Evolutionary conservation across 2,113 vertebrate species (phyloP).

Genomic region (Penelope pileata): DNA sequence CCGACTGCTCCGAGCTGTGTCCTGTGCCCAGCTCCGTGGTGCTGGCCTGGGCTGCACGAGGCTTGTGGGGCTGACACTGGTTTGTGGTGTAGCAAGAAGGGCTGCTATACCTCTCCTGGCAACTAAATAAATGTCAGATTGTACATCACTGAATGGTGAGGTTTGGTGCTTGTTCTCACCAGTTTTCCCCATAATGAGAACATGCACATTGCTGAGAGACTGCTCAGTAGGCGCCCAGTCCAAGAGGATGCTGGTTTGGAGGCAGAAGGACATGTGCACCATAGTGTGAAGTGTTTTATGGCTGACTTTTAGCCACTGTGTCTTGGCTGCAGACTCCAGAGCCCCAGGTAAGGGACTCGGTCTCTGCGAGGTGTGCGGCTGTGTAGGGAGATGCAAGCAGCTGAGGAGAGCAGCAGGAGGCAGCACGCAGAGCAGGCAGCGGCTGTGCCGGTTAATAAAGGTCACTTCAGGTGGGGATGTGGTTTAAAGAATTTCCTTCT

Average conservation of each 20-base stretch:
- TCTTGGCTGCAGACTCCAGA: not conserved
- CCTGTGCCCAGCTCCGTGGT: not conserved
- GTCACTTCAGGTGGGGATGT: not conserved
- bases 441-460: not conserved
- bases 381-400: rapidly evolving
- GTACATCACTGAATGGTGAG: not conserved
- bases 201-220: not conserved
- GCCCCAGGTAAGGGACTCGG: not conserved
- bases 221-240: not conserved
- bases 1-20: no score
- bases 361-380: rapidly evolving
- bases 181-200: not conserved
- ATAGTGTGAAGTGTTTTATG: not conserved
- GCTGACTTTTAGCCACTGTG: rapidly evolving
- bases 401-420: not conserved
- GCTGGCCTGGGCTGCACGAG: not conserved
- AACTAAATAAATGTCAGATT: not conserved
- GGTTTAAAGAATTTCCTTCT: not conserved
- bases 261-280: not conserved
- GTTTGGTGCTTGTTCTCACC: not conserved
- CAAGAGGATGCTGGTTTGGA: not conserved
- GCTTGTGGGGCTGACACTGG: not conserved
- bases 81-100: rapidly evolving
- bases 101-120: not conserved
- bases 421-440: not conserved